Evolutionary conservation across 2,797 vertebrate genomes (phyloP).

Genomic region (Xenops minutus): DNA sequence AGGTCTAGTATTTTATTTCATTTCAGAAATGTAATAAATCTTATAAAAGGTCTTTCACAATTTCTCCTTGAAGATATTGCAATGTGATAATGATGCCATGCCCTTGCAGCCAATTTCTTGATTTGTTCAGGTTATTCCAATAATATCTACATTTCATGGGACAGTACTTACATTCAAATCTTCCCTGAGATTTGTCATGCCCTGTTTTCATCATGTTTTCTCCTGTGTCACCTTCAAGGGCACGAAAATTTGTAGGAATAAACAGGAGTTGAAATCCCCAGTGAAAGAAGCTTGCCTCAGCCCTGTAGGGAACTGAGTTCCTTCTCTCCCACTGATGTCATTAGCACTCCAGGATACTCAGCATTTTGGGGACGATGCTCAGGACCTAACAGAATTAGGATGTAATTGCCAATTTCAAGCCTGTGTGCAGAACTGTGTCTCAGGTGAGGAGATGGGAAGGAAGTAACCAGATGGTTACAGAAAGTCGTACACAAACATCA

Average conservation of each 20-base stretch:
- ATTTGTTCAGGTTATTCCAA: slow-evolving; percentile 75
- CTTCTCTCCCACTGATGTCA: neutral
- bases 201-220: slow-evolving; percentile 65
- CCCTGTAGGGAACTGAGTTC: neutral
- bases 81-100: slow-evolving; percentile 54
- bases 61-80: slow-evolving; percentile 66
- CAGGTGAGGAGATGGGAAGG: neutral
- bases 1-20: slow-evolving; percentile 54
- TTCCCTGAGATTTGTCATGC: slow-evolving; percentile 76
- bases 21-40: slow-evolving; percentile 58
- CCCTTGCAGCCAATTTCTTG: slow-evolving; percentile 58
- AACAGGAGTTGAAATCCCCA: slow-evolving; percentile 66
- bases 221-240: slow-evolving; percentile 77
- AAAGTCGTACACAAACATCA: neutral
- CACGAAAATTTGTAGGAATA: slow-evolving; percentile 64
- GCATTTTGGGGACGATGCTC: neutral
- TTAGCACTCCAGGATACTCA: neutral
- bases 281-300: slow-evolving; percentile 26
- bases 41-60: slow-evolving; percentile 31
- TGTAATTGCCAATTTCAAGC: slow-evolving; percentile 12
- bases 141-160: slow-evolving; percentile 70
- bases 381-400: neutral
- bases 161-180: slow-evolving; percentile 67
- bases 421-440: neutral
- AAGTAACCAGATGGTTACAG: neutral